Evolutionary conservation across 2,797 vertebrate genomes (phyloP).

Genomic region (Rhinogobio ventralis): DNA sequence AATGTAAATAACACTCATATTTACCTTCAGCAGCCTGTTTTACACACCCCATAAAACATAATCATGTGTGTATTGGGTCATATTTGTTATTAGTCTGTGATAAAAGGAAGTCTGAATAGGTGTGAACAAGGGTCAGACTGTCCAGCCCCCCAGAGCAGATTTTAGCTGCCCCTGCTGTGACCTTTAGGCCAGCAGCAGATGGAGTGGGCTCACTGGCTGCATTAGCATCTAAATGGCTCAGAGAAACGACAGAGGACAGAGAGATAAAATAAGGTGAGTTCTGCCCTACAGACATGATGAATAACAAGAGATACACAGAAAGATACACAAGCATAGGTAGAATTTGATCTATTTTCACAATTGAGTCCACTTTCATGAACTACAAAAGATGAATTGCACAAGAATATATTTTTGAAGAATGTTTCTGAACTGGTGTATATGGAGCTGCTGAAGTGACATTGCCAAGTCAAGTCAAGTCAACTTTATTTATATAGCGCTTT

Average conservation of each 20-base stretch:
- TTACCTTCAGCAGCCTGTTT: not conserved
- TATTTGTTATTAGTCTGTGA: constrained; percentile 12
- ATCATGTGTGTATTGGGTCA: not conserved
- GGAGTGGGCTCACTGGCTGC: constrained; percentile 4
- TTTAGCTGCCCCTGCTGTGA: constrained; percentile 17
- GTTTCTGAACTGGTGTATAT: not conserved
- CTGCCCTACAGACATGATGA: not conserved
- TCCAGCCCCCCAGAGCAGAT: constrained; percentile 9
- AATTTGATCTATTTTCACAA: not conserved
- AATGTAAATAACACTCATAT: constrained; percentile 1
- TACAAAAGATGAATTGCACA: not conserved
- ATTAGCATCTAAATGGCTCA: constrained; percentile 46
- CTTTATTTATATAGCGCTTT: too few relatives aligned
- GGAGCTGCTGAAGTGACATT: not conserved
- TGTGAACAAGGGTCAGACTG: constrained; percentile 30
- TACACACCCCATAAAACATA: not conserved
- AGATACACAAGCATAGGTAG: not conserved
- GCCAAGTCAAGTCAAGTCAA: too few relatives aligned
- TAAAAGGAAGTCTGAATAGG: not conserved
- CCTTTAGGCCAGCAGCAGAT: constrained; percentile 36
- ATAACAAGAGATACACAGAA: constrained; percentile 6
- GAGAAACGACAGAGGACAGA: constrained; percentile 10
- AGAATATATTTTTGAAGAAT: not conserved
- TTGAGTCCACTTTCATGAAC: not conserved
- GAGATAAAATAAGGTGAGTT: constrained; percentile 28